Conservation (phyloP, 2,888 invertebrate species). For the Pyrrhia umbra region DNA sequence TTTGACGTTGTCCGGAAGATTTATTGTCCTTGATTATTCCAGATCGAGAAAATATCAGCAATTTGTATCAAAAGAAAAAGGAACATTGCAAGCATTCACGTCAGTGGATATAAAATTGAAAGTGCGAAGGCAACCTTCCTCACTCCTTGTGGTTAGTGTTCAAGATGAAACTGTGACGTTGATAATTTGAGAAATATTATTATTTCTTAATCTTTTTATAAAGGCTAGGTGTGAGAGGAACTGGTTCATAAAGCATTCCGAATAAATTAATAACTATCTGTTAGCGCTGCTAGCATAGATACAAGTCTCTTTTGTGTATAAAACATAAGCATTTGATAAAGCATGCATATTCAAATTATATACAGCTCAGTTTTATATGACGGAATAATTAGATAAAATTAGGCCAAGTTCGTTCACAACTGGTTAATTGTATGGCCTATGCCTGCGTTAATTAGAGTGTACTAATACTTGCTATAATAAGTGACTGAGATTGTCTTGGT, state of each 20-base stretch:
- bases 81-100: neutral
- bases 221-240: constrained; percentile 30
- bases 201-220: constrained; percentile 29
- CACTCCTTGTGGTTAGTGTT: neutral
- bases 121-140: constrained; percentile 29
- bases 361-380: neutral
- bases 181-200: constrained; percentile 16
- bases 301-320: neutral
- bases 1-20: neutral
- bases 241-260: constrained; percentile 23
- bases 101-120: constrained; percentile 22
- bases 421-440: neutral
- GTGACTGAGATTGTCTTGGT: neutral
- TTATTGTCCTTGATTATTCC: neutral
- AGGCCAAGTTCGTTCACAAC: neutral
- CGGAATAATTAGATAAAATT: neutral
- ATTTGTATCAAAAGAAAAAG: constrained; percentile 3
- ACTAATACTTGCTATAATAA: neutral
- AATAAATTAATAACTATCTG: constrained; percentile 24
- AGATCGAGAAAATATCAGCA: neutral
- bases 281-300: neutral
- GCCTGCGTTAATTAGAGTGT: neutral
- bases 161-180: constrained; percentile 29
- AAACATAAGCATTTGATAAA: neutral
- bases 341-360: neutral